Base-by-base conservation (phyloP, 1,140 invertebrate species). In the Calosoma granatense region DNA sequence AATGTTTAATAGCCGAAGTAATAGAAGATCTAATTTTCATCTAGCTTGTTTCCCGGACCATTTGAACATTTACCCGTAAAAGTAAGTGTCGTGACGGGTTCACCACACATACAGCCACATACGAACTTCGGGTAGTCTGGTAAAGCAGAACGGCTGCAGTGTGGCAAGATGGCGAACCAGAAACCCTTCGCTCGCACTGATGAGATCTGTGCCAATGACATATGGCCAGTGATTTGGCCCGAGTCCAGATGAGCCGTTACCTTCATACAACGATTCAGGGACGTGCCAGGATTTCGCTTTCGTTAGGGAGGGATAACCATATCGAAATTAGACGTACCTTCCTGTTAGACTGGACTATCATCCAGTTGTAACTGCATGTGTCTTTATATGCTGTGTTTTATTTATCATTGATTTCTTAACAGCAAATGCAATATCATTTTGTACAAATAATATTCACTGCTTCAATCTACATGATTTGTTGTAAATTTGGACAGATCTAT, bases 181-280 rank as follows among this genome's bases (percentile, higher is more conserved):
- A n/a, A n/a, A n/a, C n/a, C n/a, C n/a, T n/a, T 47, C 41, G 3
- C 17, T 17, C 17, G 6, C 41, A 17, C 41, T 47, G 41, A 47
- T 47, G 41, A 47, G 15, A 47, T 47, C 41, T 47, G 41, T 17
- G 41, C 6, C 6, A 47, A 17, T 47, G 41, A 47, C 41, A 47
- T 47, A 47, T 47, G 17, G 41, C 41, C 17, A 47, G 41, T 47
- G 41, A 47, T 47, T 47, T 47, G 41, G 41, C 41, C 15, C 3
- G 6, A 47, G 4, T 47, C 41, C 41, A 47, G 41, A 47, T 47
- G 17, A 47, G 6, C 17, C 15, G 41, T 47, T 47, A 12, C 3
- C 9, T 9, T 17, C 41, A 12, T 47, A 9, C 41, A 9, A 47
- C 6, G 6, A 12, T 47, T 47, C 15, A 12, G 41, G 41, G 26